phyloP scores from a whole-genome alignment of 2,888 invertebrate genomes.

The Himalopsyche kuldschensis region DNA sequence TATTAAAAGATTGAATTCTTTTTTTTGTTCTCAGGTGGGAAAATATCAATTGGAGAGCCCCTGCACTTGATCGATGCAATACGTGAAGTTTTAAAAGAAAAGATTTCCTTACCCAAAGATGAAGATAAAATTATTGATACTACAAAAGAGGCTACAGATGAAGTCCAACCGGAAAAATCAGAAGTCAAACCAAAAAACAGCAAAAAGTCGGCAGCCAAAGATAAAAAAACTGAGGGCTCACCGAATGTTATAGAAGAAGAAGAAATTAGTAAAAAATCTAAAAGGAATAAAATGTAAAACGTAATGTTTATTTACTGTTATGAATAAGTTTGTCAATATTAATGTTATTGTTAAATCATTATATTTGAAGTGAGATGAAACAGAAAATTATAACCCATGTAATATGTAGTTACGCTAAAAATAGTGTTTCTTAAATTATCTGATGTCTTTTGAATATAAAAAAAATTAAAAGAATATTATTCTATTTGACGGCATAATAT shows the following conservation, averaged over 20 bases:
- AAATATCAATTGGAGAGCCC: conserved; percentile 62
- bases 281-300: conserved; percentile 48
- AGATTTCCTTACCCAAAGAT: conserved; percentile 48
- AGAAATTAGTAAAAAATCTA: conserved; percentile 44
- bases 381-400: no score
- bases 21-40: conserved; percentile 60
- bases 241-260: conserved; percentile 40
- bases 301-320: conserved; percentile 8
- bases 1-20: background rate
- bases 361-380: no score
- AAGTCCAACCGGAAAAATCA: background rate
- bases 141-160: background rate
- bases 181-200: background rate
- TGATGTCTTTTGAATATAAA: no score
- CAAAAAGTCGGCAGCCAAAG: conserved; percentile 20
- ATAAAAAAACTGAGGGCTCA: conserved; percentile 24
- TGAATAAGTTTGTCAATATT: no score
- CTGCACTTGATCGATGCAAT: conserved; percentile 64
- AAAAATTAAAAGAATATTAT: no score
- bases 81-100: conserved; percentile 61
- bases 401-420: no score
- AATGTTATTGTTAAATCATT: no score
- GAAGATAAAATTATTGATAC: conserved; percentile 34
- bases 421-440: no score
- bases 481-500: no score